Evolutionary conservation across 2,113 vertebrate genomes (phyloP).

Genomic region (Taurulus bubalis): DNA sequence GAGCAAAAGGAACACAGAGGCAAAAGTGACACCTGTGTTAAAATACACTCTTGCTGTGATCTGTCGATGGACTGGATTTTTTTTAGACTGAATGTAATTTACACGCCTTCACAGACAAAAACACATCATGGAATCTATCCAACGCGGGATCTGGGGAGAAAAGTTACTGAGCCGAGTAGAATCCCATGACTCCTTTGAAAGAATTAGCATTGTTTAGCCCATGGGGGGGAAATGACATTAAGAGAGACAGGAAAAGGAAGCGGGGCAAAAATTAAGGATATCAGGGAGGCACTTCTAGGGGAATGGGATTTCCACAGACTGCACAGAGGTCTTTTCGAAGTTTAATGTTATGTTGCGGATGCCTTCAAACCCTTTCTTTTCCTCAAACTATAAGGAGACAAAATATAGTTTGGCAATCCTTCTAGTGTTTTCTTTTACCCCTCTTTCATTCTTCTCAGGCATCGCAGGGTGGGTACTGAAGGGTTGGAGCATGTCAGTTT

Average conservation of each 20-base stretch:
- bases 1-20: constrained; percentile 45
- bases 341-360: constrained; percentile 73
- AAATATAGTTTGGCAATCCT: constrained; percentile 72
- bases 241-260: constrained; percentile 48
- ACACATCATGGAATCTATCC: constrained; percentile 67
- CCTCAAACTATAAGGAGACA: constrained; percentile 65
- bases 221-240: constrained; percentile 45
- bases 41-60: constrained; percentile 59
- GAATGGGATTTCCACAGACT: constrained; percentile 36
- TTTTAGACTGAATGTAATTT: constrained; percentile 63
- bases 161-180: constrained; percentile 77
- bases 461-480: constrained; percentile 25
- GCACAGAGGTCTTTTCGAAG: constrained; percentile 51
- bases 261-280: constrained; percentile 45
- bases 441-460: constrained; percentile 27
- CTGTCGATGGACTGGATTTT: constrained; percentile 45
- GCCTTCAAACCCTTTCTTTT: constrained; percentile 71
- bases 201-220: constrained; percentile 78
- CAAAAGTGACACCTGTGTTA: constrained; percentile 72
- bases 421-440: constrained; percentile 66
- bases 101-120: constrained; percentile 50
- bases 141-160: constrained; percentile 49
- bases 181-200: constrained; percentile 74
- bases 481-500: constrained; percentile 64
- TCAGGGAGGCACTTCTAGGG: constrained; percentile 10